Evolutionary conservation across 2,888 invertebrate species (phyloP).

Genomic region (Epistrophella euchroma): DNA sequence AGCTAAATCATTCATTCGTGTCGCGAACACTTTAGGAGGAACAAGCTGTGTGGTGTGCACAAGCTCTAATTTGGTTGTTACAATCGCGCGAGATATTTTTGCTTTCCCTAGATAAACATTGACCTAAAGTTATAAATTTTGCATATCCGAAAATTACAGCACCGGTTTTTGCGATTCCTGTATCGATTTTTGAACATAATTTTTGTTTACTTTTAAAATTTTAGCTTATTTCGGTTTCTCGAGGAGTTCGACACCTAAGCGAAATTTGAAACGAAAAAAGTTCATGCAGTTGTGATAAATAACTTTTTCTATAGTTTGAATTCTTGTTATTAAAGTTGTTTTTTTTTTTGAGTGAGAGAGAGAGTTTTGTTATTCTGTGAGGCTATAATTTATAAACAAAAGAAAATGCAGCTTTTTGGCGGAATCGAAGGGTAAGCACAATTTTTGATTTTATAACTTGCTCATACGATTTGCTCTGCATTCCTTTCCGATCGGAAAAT

Average conservation of each 20-base stretch:
- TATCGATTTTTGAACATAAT: background rate
- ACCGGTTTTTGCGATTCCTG: background rate
- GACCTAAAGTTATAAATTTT: background rate
- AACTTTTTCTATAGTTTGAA: background rate
- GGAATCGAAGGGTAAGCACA: slow-evolving; percentile 73
- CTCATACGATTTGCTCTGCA: background rate
- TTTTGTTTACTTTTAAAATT: slow-evolving; percentile 15
- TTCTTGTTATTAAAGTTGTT: background rate
- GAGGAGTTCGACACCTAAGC: background rate
- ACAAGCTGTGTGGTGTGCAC: slow-evolving; percentile 18
- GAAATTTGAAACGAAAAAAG: slow-evolving; percentile 23
- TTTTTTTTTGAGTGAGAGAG: slow-evolving; percentile 12
- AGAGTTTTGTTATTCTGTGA: background rate
- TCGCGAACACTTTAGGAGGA: slow-evolving; percentile 42
- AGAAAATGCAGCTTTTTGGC: slow-evolving; percentile 66
- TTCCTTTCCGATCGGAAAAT: slow-evolving; percentile 5
- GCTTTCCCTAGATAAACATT: background rate
- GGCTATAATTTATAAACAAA: slow-evolving; percentile 41
- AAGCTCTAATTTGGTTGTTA: background rate
- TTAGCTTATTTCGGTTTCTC: background rate
- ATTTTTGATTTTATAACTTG: slow-evolving; percentile 7
- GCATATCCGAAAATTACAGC: slow-evolving; percentile 1
- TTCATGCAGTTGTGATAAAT: background rate
- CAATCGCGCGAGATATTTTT: slow-evolving; percentile 15
- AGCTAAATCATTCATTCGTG: slow-evolving; percentile 57